These are phyloP conservation scores for Holothuria glaberrima DNA, from an alignment of 35 echinoderm and acorn worm genomes.

Conservation along the genomic window DNA sequence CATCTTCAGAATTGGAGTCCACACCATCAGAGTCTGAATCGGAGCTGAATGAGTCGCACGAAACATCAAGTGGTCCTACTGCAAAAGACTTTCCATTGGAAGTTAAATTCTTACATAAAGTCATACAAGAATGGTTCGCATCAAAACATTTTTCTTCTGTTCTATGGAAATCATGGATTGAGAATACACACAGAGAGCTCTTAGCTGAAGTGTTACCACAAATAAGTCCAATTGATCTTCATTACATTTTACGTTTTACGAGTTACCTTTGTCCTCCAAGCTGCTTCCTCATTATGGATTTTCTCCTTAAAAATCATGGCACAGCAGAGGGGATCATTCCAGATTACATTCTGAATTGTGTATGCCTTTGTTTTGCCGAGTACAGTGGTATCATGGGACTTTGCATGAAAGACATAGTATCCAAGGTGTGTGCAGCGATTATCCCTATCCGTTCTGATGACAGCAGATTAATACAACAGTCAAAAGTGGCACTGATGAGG, in stretches of 20 bases:
- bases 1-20: too few relatives aligned
- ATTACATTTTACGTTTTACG: constrained; percentile 7
- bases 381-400: not conserved
- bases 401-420: not conserved
- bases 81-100: not conserved
- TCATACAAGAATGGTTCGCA: constrained; percentile 32
- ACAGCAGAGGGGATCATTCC: not conserved
- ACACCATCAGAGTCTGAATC: too few relatives aligned
- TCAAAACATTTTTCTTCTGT: not conserved
- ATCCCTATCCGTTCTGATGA: constrained; percentile 6
- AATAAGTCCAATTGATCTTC: constrained; percentile 7
- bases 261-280: constrained; percentile 4
- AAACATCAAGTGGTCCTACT: not conserved
- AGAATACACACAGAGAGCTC: not conserved
- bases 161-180: not conserved
- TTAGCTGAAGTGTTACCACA: not conserved
- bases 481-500: not conserved
- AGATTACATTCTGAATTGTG: not conserved
- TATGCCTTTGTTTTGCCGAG: constrained; percentile 27
- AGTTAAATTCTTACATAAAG: too few relatives aligned
- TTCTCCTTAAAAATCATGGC: not conserved
- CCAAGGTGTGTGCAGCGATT: not conserved
- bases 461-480: not conserved
- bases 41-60: too few relatives aligned
- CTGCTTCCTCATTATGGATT: not conserved